Base-by-base conservation (phyloP, 1,140 invertebrate species). In the Drosophila parabipectinata region DNA sequence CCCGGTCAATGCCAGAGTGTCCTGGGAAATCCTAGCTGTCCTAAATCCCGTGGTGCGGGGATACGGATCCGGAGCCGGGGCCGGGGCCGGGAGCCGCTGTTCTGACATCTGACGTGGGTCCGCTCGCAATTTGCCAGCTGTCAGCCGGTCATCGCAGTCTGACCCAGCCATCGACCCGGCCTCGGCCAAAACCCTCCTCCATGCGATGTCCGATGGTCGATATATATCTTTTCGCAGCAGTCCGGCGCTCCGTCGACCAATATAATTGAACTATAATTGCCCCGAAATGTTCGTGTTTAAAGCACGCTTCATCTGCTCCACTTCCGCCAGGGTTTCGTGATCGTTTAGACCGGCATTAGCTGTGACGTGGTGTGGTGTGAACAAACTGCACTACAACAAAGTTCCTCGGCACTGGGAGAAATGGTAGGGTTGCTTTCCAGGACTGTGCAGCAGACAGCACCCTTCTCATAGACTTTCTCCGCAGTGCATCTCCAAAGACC, bases 261-360 rank as follows among this genome's bases (percentile, higher is more conserved):
- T 72, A 88, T 87, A 88, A 87, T 87, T 87, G 82, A 88, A 87
- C 83, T 76, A 87, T 87, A 87, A 87, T 87, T 87, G 82, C 48
- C 78, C 44, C 62, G 61, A 57, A 76, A 74, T 64, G 72, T 73
- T 73, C 52, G 57, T 84, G 66, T 52, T 44, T 44, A 28, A 50
- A 58, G 62, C 69, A 75, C 83, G 79, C 83, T 85, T 78, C 82
- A 77, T 84, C 58, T 72, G 73, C 57, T 63, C 56, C 61, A 57
- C 71, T 72, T 71, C 75, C 60, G 64, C 45, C 58, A 26, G 60
- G 48, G 45, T 71, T 66, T 78, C 69, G 62, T 74, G 79, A 72
- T 59, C 75, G 37, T 37, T 59, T 73, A 41, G 58, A 64, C 44
- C 52, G 60, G 56, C 77, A 77, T 77, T 82, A 83, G 79, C 51